Base-by-base conservation (phyloP, 1,140 invertebrate genomes). In the Macrocentrus cingulum region DNA sequence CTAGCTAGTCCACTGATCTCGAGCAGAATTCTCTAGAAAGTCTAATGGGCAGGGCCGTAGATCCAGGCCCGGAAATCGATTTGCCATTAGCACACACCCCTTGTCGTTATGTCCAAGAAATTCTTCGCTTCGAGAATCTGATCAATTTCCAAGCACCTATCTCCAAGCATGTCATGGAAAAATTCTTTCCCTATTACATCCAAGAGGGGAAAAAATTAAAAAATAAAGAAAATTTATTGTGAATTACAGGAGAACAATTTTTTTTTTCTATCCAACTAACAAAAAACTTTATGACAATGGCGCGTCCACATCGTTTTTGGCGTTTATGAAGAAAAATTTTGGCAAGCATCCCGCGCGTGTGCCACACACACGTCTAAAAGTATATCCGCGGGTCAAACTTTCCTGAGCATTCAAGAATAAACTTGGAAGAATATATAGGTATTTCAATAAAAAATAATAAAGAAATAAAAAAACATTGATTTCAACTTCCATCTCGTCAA, bases 281-380 rank as follows among this genome's bases (percentile, higher is more conserved):
- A 9, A 19, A 44, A 61, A 68, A 70, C 56, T 71, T 39, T 44
- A 54, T 15, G 22, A 44, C 61, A 65, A 29, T 29, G 25, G 25
- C 25, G 25, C 9, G 4, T 9, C 9, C 4, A 68, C 60, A 67
- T 69, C 63, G 66, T 69, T 66, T 67, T 64, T 66, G 63, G 57
- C 66, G 59, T 69, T 71, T 66, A 68, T 70, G 66, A 68, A 71
- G 63, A 67, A 64, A 66, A 66, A 65, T 63, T 52, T 66, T 66
- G 62, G 65, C 61, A 56, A 57, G 29, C 11, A 34, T 39, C 44
- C 59, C 36, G 11, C 13, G 18, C 6, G 42, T 19, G 16, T 9
- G 19, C 15, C 16, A 16, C 7, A 44, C 42, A 19, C 11, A 44
- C 42, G 16, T 44, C 11, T 44, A 19, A 44, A 44, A 44, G 42